phyloP scores from a whole-genome alignment of 2,888 invertebrate genomes.

The Torymus tubicola region DNA sequence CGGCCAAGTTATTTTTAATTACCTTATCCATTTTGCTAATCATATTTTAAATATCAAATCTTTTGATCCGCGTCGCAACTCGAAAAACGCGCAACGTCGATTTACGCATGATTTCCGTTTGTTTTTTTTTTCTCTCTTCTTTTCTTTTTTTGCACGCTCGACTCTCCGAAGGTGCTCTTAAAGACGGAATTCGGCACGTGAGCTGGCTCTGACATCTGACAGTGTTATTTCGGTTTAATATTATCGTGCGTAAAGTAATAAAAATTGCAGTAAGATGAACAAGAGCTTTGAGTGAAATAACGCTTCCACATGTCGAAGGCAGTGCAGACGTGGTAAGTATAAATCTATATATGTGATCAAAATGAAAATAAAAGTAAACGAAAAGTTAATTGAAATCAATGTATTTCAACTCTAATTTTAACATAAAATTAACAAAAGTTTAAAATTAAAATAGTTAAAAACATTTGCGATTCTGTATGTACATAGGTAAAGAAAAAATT shows the following conservation, averaged over 20 bases:
- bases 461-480: too few species aligned
- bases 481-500: too few species aligned
- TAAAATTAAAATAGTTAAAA: too few species aligned
- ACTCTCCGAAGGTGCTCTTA: constrained; percentile 17
- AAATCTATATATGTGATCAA: too few species aligned
- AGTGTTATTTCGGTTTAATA: too few species aligned
- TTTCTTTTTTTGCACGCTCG: constrained; percentile 23
- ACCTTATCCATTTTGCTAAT: constrained; percentile 10
- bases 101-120: not conserved
- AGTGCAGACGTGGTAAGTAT: not conserved
- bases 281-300: not conserved
- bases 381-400: too few species aligned
- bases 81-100: constrained; percentile 32
- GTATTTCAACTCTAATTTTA: not conserved
- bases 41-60: constrained; percentile 40
- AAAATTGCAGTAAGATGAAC: constrained; percentile 17
- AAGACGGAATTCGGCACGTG: too few species aligned
- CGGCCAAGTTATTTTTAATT: constrained; percentile 5
- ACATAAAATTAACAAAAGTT: not conserved
- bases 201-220: too few species aligned
- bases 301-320: not conserved
- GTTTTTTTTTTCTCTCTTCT: not conserved
- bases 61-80: constrained; percentile 42
- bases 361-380: too few species aligned
- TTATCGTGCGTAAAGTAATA: constrained; percentile 14